Conservation (phyloP, 30 jellyfish, hydroid and myxozoan species). For the Phacellophora camtschatica region DNA sequence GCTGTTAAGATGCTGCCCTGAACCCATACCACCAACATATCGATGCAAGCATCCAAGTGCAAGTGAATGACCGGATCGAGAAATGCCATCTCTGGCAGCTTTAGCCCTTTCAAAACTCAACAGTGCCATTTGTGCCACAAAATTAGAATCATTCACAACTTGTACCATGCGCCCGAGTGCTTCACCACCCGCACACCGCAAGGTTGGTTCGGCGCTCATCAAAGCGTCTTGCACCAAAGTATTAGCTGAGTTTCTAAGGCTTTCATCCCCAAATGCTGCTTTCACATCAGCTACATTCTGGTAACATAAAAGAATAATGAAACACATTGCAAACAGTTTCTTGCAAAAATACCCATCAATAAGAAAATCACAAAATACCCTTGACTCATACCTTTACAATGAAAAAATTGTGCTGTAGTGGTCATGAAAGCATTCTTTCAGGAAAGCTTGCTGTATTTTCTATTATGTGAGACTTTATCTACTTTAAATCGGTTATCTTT, state of each 20-base stretch:
- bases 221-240: slow-evolving; percentile 90
- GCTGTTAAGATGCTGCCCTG: slow-evolving; percentile 92
- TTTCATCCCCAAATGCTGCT: slow-evolving; percentile 79
- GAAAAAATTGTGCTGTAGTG: no score
- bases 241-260: slow-evolving; percentile 82
- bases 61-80: slow-evolving; percentile 97
- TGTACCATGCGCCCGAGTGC: slow-evolving; percentile 98
- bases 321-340: no score
- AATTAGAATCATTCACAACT: slow-evolving; percentile 82
- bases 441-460: no score
- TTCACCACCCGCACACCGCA: slow-evolving; percentile 99
- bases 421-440: no score
- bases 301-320: background rate
- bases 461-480: no score
- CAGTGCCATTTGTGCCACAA: slow-evolving; percentile 97
- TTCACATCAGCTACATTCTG: slow-evolving; percentile 88
- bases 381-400: no score
- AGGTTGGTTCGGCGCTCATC: slow-evolving; percentile 87
- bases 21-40: slow-evolving; percentile 99
- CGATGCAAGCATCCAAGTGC: slow-evolving; percentile 98
- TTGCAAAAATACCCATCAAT: no score
- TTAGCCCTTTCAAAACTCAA: slow-evolving; percentile 93
- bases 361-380: no score
- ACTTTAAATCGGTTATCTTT: no score
- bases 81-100: slow-evolving; percentile 86